These are phyloP conservation scores for Gadus macrocephalus DNA, from an alignment of 2,113 vertebrate genomes.

Conservation along the genomic window DNA sequence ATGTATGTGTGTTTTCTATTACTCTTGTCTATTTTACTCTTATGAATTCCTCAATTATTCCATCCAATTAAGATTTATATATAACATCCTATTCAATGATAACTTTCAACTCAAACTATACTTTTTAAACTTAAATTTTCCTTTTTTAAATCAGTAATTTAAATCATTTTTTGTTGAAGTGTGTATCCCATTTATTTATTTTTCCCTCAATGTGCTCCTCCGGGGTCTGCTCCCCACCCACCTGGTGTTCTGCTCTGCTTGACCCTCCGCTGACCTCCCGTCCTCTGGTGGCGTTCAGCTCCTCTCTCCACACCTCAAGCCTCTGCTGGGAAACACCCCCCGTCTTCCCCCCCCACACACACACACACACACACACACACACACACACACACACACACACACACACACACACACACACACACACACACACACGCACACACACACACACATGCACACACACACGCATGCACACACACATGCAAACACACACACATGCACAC, in stretches of 20 bases:
- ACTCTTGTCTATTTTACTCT: no score
- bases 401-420: neutral
- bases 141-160: no score
- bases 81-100: no score
- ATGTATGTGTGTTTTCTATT: neutral
- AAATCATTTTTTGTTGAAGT: no score
- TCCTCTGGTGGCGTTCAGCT: conserved; percentile 57
- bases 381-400: conserved; percentile 1
- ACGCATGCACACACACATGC: neutral
- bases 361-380: no score
- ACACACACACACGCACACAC: neutral
- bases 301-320: conserved; percentile 57
- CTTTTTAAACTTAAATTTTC: no score
- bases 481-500: conserved; percentile 11
- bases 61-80: no score
- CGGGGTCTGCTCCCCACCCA: conserved; percentile 32
- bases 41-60: no score
- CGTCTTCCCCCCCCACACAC: conserved; percentile 44
- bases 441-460: neutral
- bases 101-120: no score
- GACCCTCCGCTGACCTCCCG: neutral
- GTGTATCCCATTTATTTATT: no score
- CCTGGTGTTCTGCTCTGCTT: conserved; percentile 20
- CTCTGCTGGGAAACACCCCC: conserved; percentile 56
- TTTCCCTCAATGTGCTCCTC: no score